Evolutionary conservation across 2,888 invertebrate species (phyloP).

Genomic region (Eulithis prunata): DNA sequence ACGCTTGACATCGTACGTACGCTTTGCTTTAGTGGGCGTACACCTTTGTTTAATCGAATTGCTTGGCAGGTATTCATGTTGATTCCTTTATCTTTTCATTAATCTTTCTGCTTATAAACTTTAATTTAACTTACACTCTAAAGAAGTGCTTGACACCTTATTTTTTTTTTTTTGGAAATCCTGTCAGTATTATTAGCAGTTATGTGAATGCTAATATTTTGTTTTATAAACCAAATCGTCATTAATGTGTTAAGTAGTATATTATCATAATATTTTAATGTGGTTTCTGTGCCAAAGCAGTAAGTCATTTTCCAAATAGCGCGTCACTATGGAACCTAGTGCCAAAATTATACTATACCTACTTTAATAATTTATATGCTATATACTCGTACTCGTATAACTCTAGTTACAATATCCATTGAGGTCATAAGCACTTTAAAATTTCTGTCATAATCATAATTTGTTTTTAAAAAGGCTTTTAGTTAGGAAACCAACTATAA

Average conservation of each 20-base stretch:
- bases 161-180: too few relatives aligned
- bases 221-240: neutral
- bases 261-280: conserved; percentile 31
- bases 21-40: conserved; percentile 1
- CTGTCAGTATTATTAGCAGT: neutral
- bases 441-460: too few relatives aligned
- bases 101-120: neutral
- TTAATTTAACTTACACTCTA: neutral
- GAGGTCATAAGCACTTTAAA: too few relatives aligned
- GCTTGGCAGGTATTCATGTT: neutral
- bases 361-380: too few relatives aligned
- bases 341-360: conserved; percentile 33
- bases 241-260: neutral
- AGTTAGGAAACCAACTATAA: too few relatives aligned
- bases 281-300: conserved; percentile 49
- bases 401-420: too few relatives aligned
- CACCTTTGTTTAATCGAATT: conserved; percentile 6
- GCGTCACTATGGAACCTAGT: conserved; percentile 37
- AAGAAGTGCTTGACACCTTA: neutral
- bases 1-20: conserved; percentile 5
- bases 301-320: conserved; percentile 51
- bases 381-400: too few relatives aligned
- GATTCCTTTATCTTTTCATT: conserved; percentile 1
- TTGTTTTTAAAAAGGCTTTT: too few relatives aligned
- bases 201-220: neutral